Conservation (phyloP, 1,140 invertebrate genomes). For the Aphelenchoides fujianensis region DNA sequence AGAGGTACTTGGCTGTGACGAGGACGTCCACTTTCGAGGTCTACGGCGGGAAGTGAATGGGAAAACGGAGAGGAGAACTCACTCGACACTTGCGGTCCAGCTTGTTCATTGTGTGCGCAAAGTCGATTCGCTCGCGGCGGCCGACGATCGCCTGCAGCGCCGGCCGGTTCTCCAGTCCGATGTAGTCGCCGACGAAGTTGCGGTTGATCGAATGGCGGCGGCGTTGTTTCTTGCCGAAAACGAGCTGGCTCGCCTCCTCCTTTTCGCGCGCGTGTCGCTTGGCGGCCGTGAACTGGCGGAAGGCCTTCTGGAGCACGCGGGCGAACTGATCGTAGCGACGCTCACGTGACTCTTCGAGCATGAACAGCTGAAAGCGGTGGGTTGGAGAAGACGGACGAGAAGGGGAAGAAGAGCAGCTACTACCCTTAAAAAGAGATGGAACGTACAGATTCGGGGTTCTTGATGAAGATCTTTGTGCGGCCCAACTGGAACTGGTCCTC, state of each 20-base stretch:
- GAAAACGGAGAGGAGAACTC: constrained; percentile 19
- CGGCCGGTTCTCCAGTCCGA: constrained; percentile 70
- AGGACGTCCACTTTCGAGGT: constrained; percentile 70
- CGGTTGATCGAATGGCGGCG: constrained; percentile 71
- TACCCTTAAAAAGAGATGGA: too few relatives aligned
- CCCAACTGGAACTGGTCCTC: constrained; percentile 73
- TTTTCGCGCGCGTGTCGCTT: constrained; percentile 69
- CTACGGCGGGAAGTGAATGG: constrained; percentile 52
- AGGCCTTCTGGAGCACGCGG: constrained; percentile 73
- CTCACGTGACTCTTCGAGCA: constrained; percentile 73
- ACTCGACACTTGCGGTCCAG: constrained; percentile 74
- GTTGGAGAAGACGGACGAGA: too few relatives aligned
- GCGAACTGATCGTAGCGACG: constrained; percentile 73
- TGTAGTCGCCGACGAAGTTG: constrained; percentile 75
- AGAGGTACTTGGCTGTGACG: constrained; percentile 69
- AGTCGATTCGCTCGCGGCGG: constrained; percentile 71
- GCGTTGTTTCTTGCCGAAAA: constrained; percentile 72
- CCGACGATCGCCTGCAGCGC: constrained; percentile 64
- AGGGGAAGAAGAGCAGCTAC: constrained; percentile 8
- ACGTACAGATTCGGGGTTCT: constrained; percentile 74
- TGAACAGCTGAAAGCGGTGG: constrained; percentile 70
- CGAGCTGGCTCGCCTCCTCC: constrained; percentile 67
- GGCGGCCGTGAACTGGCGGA: constrained; percentile 71
- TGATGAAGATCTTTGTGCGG: constrained; percentile 74
- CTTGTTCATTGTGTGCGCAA: constrained; percentile 72